Percentiles rank a stretch among this genome's conserved stretches.
Evolutionary conservation across 2,797 vertebrate genomes (phyloP).

Genomic region (Tokudaia tokunoshimensis): DNA sequence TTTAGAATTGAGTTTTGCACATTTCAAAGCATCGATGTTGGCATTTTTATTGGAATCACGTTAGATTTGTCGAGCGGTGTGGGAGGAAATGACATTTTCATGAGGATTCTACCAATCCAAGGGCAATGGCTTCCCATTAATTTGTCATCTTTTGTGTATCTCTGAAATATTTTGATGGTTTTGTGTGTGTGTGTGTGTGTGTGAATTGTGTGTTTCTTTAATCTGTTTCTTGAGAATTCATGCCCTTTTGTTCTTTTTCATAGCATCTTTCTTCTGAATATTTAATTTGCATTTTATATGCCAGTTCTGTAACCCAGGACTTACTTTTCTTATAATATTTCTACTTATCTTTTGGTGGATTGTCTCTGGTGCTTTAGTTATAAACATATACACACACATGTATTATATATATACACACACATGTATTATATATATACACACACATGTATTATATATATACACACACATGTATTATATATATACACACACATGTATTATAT

Average conservation of each 20-base stretch:
- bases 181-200: not conserved
- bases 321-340: constrained; percentile 50
- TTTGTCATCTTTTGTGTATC: constrained; percentile 29
- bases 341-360: not conserved
- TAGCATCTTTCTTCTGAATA: not conserved
- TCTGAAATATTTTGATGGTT: constrained; percentile 7
- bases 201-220: constrained; percentile 25
- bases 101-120: not conserved
- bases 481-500: too few relatives aligned
- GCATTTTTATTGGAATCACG: constrained; percentile 53
- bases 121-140: constrained; percentile 33
- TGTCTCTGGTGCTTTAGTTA: constrained; percentile 15
- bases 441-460: too few relatives aligned
- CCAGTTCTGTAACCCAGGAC: not conserved
- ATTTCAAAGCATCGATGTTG: constrained; percentile 40
- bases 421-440: too few relatives aligned
- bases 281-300: constrained; percentile 22
- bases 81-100: constrained; percentile 18
- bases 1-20: constrained; percentile 67
- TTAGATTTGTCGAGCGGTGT: constrained; percentile 59
- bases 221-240: not conserved
- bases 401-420: too few relatives aligned
- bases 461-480: too few relatives aligned
- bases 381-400: not conserved
- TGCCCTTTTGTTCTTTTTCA: constrained; percentile 35